A percentile compares a stretch with the other conserved stretches of the same genome.
Conservation (phyloP, 2,113 vertebrate genomes). For the Chaetodon trifascialis region DNA sequence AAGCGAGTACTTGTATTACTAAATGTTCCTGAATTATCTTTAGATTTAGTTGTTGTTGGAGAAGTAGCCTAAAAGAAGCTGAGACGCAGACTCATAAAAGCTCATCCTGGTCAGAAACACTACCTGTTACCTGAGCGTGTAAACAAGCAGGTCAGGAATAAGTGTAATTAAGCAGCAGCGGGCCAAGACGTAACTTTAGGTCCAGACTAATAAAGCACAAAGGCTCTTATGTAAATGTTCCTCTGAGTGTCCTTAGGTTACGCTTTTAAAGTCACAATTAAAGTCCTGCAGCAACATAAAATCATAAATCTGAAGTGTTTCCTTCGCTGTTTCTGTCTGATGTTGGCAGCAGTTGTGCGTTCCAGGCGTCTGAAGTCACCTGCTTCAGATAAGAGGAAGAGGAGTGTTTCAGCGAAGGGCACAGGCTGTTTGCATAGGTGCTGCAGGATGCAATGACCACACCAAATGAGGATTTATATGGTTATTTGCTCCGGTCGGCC, state of each 20-base stretch:
- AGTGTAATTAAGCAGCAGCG: slow-evolving; percentile 26
- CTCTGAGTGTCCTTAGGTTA: no score
- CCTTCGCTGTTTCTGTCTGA: background rate
- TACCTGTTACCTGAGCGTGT: slow-evolving; percentile 40
- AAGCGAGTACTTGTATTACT: no score
- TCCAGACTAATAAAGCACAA: slow-evolving; percentile 17
- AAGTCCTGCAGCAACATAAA: background rate
- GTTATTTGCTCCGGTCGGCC: slow-evolving; percentile 33
- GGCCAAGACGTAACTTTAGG: background rate
- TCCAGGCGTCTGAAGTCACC: slow-evolving; percentile 22
- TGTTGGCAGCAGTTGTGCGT: slow-evolving; percentile 7
- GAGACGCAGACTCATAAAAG: slow-evolving; percentile 33
- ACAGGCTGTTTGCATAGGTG: slow-evolving; percentile 69
- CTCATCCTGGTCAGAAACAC: slow-evolving; percentile 23
- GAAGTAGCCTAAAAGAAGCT: background rate
- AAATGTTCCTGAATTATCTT: no score
- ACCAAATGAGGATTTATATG: slow-evolving; percentile 37
- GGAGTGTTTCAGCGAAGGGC: slow-evolving; percentile 59
- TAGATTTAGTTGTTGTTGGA: no score
- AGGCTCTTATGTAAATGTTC: slow-evolving; percentile 15
- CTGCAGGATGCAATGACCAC: slow-evolving; percentile 59
- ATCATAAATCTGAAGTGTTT: slow-evolving; percentile 28
- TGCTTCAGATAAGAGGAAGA: no score
- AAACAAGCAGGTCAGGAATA: slow-evolving; percentile 39
- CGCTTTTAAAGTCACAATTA: background rate